Evolutionary conservation across 92 coral and sea anemone species (phyloP).

Genomic region (Actinernus sp.): DNA sequence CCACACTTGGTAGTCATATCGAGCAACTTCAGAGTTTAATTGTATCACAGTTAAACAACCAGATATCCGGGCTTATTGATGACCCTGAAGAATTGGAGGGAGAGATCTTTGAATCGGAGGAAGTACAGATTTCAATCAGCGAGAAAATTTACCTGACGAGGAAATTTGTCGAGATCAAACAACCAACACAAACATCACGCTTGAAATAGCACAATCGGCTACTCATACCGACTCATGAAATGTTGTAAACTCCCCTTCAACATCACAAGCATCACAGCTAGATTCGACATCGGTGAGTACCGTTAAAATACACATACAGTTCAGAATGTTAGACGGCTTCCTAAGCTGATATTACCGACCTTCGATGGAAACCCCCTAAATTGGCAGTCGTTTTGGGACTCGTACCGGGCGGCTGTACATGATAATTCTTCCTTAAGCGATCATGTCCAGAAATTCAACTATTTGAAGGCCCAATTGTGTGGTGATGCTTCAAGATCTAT

Average conservation of each 20-base stretch:
- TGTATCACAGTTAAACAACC: conserved; percentile 1
- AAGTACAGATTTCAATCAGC: not conserved
- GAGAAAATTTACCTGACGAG: not conserved
- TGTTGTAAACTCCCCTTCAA: no score
- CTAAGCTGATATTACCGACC: conserved; percentile 39
- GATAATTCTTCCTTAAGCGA: conserved; percentile 22
- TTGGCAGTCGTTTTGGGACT: conserved; percentile 52
- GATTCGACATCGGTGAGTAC: no score
- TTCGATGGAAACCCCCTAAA: conserved; percentile 44
- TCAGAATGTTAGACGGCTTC: no score
- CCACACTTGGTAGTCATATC: no score
- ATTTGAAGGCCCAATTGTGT: conserved; percentile 26
- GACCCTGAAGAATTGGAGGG: conserved; percentile 11
- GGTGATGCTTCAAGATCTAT: conserved; percentile 55
- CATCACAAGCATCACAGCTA: no score
- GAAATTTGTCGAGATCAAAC: not conserved
- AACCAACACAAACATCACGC: not conserved
- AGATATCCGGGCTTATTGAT: not conserved
- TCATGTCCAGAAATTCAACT: conserved; percentile 40
- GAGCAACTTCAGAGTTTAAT: no score
- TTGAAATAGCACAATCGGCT: no score
- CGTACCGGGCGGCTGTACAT: conserved; percentile 45
- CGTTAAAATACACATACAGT: no score
- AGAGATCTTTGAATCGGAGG: conserved; percentile 12
- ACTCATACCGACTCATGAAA: no score